phyloP scores from a whole-genome alignment of 1,140 invertebrate genomes.

The Nebria ingens region DNA sequence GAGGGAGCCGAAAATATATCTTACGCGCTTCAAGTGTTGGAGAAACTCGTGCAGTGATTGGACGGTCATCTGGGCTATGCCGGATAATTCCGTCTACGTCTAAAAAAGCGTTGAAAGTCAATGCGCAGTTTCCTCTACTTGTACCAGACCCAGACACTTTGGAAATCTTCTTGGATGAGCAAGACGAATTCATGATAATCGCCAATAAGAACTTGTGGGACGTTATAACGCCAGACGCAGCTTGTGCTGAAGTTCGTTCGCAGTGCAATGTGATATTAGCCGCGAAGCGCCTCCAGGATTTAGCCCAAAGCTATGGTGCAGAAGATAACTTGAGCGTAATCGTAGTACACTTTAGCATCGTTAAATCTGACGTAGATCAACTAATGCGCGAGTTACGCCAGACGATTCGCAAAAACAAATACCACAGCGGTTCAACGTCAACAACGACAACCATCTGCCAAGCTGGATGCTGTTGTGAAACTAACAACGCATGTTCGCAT shows the following conservation, averaged over 20 bases:
- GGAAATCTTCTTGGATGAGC: conserved; percentile 62
- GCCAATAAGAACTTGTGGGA: conserved; percentile 71
- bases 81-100: conserved; percentile 42
- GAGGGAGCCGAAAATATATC: conserved; percentile 40
- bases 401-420: conserved; percentile 48
- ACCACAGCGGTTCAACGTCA: conserved; percentile 35
- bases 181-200: conserved; percentile 71
- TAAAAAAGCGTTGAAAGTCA: conserved; percentile 50
- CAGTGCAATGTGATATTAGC: conserved; percentile 65
- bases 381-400: conserved; percentile 66
- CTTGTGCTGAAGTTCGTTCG: conserved; percentile 60
- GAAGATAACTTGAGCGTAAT: conserved; percentile 71
- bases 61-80: conserved; percentile 49
- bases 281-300: conserved; percentile 68
- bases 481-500: conserved; percentile 48
- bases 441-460: conserved; percentile 35
- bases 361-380: conserved; percentile 55
- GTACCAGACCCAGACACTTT: conserved; percentile 64
- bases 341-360: conserved; percentile 55
- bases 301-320: conserved; percentile 71
- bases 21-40: conserved; percentile 63
- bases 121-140: conserved; percentile 49
- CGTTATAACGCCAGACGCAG: conserved; percentile 60
- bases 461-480: conserved; percentile 51
- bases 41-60: conserved; percentile 58